Evolutionary conservation across 2,113 vertebrate genomes (phyloP), one percentile per base, ranked within the genome.

Genomic region (Tupaia chinensis): DNA sequence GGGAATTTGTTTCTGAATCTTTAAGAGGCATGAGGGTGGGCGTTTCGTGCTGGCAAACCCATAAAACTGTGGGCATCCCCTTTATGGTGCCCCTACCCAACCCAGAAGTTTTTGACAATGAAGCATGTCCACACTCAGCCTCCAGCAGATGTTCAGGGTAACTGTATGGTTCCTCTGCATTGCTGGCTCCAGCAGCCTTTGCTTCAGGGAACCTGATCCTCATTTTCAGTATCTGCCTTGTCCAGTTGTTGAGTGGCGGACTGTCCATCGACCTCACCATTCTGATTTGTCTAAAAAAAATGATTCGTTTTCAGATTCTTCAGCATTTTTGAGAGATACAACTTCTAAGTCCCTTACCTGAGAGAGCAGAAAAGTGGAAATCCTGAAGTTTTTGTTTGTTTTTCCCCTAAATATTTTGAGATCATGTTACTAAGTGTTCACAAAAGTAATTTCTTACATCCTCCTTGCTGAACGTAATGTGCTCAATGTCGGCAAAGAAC

Each of bases 21-120:
- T 81, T 56, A 61, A 15, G 9, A 9, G 3, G 1, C 0, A 0
- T 8, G 14, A 81, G 17, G 14, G 0, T 32, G 29, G 27, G 56
- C 20, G 34, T 13, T 70, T 74, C 27, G 60, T 80, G 19, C 22
- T 54, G 23, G 14, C 13, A 74, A 69, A 34, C 3, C 22, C 53
- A 1, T 12, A 3, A 17, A 44, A 92, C 1, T 5, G 9, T 34
- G 23, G n/a, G 19, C 19, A 3, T 44, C 16, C 16, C 4, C 13
- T 83, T 72, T 65, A 70, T 1, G 29, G 7, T 66, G 10, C 2
- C 16, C 15, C n/a, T 22, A 19, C 15, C 44, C 44, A 44, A 44
- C 44, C 44, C 0, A 44, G 9, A 19, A 32, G 7, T 58, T 73
- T 79, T 70, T 29, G 20, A 32, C 77, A 87, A 25, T 72, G n/a